Evolutionary conservation across 2,113 vertebrate species (phyloP), one percentile per base, ranked within the genome.

Genomic region (Psittacula cyanocephala): DNA sequence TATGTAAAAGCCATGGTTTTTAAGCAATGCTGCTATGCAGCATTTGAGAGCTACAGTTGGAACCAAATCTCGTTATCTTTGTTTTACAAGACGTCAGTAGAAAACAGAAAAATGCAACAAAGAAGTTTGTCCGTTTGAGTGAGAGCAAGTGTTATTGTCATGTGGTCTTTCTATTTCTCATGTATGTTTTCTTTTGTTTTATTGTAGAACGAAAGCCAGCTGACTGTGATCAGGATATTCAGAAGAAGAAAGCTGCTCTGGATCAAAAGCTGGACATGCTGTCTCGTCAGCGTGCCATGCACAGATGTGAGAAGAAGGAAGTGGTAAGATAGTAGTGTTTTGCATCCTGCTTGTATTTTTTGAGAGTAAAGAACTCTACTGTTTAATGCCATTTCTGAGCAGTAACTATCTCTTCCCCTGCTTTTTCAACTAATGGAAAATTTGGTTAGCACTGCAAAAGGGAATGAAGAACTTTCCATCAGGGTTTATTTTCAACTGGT

Each of bases 231-330:
- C 92, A 96, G 60, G 97, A 98, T 37, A 94, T 98, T 60, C 97
- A 98, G 57, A 97, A 85, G 76, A 97, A 31, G 80, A 98, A 98
- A 33, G 97, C 91, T 49, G 95, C 94, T 35, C 94, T 99, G n/a
- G 98, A 99, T 81, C 89, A 69, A 37, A 89, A 70, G 7, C 89
- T 99, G 43, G 98, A 99, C 15, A 29, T 83, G 29, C 97, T 99
- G 60, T 98, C 98, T 77, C 97, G 96, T 33, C 96, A 97, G 81
- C 98, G 98, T 63, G 98, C 98, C 59, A 92, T 98, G 65, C 94
- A 97, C 62, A 95, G 97, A 76, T 97, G 95, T 75, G 97, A 97
- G 78, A 96, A 85, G 22, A 95, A 63, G 39, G 89, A 92, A 43
- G 96, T 98, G 96, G 91, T 95, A 93, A 83, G 52, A 67, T 17